phyloP scores from a whole-genome alignment of 2,797 vertebrate genomes.

The Otus scops region DNA sequence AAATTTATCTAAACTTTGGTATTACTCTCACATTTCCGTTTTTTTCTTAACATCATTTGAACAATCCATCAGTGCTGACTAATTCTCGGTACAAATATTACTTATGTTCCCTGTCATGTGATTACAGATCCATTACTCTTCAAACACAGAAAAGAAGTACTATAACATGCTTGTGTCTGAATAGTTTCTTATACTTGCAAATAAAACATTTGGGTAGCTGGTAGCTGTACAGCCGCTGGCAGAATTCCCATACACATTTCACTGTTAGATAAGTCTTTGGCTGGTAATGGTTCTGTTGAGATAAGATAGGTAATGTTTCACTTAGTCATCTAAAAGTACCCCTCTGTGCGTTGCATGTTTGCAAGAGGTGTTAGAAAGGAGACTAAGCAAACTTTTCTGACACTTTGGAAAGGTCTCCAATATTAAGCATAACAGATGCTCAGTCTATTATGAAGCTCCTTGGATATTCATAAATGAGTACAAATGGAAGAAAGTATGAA shows the following conservation, averaged over 20 bases:
- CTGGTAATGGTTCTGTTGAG: background rate
- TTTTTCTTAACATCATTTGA: background rate
- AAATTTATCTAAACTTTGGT: background rate
- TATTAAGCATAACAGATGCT: background rate
- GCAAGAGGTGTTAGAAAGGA: background rate
- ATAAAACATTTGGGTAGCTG: background rate
- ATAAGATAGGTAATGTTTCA: background rate
- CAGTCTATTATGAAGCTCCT: background rate
- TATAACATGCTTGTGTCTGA: background rate
- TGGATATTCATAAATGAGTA: background rate
- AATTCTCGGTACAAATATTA: background rate
- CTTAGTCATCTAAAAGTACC: background rate
- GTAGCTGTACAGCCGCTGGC: background rate
- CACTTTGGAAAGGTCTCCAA: background rate
- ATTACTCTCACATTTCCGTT: background rate
- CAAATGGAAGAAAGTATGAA: background rate
- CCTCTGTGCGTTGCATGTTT: background rate
- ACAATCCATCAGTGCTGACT: background rate
- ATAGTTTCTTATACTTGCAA: background rate
- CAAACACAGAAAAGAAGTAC: background rate
- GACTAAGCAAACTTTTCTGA: background rate
- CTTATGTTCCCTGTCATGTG: background rate
- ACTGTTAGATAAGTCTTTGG: background rate
- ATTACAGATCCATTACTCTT: background rate
- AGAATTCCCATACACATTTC: background rate